These are phyloP conservation scores for Acleris literana DNA, from an alignment of 2,888 invertebrate species.

Conservation along the genomic window DNA sequence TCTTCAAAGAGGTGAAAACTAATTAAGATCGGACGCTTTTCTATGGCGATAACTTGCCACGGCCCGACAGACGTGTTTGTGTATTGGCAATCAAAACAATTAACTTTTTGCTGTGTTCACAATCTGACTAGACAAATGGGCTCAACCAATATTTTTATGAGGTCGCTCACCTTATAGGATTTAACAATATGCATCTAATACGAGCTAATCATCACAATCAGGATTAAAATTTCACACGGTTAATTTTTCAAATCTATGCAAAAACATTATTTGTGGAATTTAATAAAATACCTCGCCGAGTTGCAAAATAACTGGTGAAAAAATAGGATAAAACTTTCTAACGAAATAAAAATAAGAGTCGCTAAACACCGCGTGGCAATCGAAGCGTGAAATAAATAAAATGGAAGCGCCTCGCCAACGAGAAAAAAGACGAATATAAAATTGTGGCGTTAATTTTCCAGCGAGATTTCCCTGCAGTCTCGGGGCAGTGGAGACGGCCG, in stretches of 20 bases:
- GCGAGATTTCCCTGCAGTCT: slow-evolving; percentile 80
- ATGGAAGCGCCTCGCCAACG: slow-evolving; percentile 71
- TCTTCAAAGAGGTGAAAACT: slow-evolving; percentile 82
- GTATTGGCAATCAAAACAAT: slow-evolving; percentile 82
- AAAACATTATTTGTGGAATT: slow-evolving; percentile 3
- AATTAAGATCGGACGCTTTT: slow-evolving; percentile 83
- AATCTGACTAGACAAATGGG: slow-evolving; percentile 63
- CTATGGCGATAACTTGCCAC: slow-evolving; percentile 78
- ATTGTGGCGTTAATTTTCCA: slow-evolving; percentile 81
- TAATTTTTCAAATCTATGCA: not conserved
- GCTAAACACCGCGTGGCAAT: slow-evolving; percentile 72
- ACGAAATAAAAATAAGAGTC: slow-evolving; percentile 62
- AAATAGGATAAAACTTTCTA: slow-evolving; percentile 54
- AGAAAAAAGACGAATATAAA: slow-evolving; percentile 67
- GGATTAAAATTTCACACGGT: slow-evolving; percentile 20
- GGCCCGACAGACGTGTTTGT: slow-evolving; percentile 76
- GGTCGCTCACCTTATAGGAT: slow-evolving; percentile 52
- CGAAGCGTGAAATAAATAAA: slow-evolving; percentile 80
- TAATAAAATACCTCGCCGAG: slow-evolving; percentile 14
- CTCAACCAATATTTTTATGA: slow-evolving; percentile 34
- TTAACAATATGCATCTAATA: slow-evolving; percentile 44
- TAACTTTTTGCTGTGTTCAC: slow-evolving; percentile 76
- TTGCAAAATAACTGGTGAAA: slow-evolving; percentile 30
- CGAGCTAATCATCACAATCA: slow-evolving; percentile 33
- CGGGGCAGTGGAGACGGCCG: slow-evolving; percentile 52